phyloP scores from a whole-genome alignment of 1,140 invertebrate species.

The Chironomus tepperi region DNA sequence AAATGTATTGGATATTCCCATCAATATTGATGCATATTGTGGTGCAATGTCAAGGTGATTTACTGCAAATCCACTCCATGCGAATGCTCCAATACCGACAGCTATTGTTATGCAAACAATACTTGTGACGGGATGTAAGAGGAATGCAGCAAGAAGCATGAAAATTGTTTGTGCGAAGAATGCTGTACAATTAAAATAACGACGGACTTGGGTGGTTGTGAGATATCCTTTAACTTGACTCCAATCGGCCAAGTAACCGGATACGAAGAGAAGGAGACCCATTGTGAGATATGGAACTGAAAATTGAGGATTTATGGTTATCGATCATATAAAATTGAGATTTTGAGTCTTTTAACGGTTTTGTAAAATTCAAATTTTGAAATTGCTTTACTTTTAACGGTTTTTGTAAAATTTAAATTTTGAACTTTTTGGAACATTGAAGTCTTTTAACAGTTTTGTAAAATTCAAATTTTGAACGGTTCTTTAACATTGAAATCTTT shows the following conservation, averaged over 20 bases:
- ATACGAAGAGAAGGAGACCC: conserved; percentile 65
- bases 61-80: conserved; percentile 79
- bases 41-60: conserved; percentile 84
- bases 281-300: conserved; percentile 74
- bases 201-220: conserved; percentile 63
- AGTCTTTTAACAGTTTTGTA: no score
- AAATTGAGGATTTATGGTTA: not conserved
- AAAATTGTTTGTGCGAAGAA: conserved; percentile 75
- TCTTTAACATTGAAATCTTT: no score
- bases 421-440: no score
- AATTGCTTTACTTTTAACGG: no score
- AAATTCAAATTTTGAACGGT: no score
- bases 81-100: conserved; percentile 79
- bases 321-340: no score
- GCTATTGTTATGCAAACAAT: conserved; percentile 72
- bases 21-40: conserved; percentile 68
- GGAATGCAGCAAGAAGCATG: conserved; percentile 67
- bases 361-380: no score
- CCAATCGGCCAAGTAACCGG: conserved; percentile 74
- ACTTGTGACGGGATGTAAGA: conserved; percentile 52
- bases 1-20: conserved; percentile 82
- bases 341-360: no score
- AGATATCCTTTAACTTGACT: conserved; percentile 52
- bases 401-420: no score
- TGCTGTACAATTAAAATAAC: conserved; percentile 64